Conservation (phyloP, 2,113 vertebrate species). For the Myocastor coypus region DNA sequence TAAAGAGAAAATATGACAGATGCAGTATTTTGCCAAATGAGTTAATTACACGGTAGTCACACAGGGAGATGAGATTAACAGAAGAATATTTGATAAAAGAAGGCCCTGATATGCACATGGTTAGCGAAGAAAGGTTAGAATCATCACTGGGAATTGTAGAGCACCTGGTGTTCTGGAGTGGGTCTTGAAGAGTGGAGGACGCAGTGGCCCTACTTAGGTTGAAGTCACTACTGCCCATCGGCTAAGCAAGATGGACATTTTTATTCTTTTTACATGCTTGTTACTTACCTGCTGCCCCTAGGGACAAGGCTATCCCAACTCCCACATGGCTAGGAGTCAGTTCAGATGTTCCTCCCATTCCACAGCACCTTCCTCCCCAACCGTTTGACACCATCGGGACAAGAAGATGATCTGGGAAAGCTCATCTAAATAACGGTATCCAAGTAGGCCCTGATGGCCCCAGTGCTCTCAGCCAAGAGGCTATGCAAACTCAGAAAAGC, state of each 20-base stretch:
- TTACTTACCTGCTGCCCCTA: neutral
- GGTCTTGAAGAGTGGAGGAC: neutral
- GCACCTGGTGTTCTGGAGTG: slow-evolving; percentile 73
- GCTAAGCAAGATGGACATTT: neutral
- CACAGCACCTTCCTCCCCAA: neutral
- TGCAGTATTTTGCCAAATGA: slow-evolving; percentile 87
- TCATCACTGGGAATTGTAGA: slow-evolving; percentile 74
- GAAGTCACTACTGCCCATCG: too few relatives aligned
- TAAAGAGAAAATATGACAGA: slow-evolving; percentile 80
- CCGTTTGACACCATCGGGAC: neutral
- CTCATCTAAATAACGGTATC: neutral
- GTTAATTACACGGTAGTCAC: slow-evolving; percentile 86
- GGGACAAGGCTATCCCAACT: neutral
- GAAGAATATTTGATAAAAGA: slow-evolving; percentile 85
- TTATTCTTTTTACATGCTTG: neutral
- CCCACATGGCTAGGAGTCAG: neutral
- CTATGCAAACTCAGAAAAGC: neutral
- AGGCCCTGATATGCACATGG: slow-evolving; percentile 73
- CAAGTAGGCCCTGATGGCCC: neutral
- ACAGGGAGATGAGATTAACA: slow-evolving; percentile 86
- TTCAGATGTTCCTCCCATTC: neutral
- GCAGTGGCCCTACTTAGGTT: neutral
- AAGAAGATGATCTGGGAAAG: neutral
- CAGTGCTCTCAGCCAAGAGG: neutral
- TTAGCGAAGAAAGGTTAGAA: slow-evolving; percentile 80